Percentiles rank a stretch among this genome's conserved stretches.
phyloP scores from a whole-genome alignment of 2,888 invertebrate species.

The Sphaerophoria taeniata region DNA sequence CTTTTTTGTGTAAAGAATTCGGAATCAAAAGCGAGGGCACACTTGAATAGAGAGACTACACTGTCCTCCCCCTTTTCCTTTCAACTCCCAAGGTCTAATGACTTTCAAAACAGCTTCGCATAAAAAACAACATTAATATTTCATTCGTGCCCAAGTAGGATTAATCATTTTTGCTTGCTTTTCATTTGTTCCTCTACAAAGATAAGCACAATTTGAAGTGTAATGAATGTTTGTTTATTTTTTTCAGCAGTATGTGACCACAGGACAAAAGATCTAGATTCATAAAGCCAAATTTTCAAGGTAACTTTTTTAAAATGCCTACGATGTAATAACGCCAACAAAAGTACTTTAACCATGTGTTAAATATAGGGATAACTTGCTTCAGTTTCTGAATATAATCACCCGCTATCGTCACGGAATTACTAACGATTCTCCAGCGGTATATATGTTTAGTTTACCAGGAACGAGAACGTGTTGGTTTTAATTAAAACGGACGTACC shows the following conservation, averaged over 20 bases:
- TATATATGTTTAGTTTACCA: too few species aligned
- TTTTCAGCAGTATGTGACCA: not conserved
- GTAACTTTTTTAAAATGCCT: not conserved
- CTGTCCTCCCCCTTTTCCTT: not conserved
- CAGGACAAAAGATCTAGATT: conserved; percentile 15
- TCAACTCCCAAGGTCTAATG: not conserved
- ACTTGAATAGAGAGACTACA: not conserved
- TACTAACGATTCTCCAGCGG: too few species aligned
- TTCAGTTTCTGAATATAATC: conserved; percentile 50
- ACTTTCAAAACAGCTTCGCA: too few species aligned
- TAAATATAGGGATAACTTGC: conserved; percentile 31
- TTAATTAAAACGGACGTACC: conserved; percentile 34
- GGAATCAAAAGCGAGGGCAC: conserved; percentile 7
- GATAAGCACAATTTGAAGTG: not conserved
- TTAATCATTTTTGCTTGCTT: conserved; percentile 9
- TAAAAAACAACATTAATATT: conserved; percentile 9
- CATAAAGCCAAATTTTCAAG: conserved; percentile 3
- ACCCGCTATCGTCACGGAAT: conserved; percentile 42
- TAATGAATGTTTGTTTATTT: not conserved
- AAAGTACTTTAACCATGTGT: conserved; percentile 16
- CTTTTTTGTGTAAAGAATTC: conserved; percentile 27
- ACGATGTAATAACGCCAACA: too few species aligned
- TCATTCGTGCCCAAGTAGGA: conserved; percentile 7
- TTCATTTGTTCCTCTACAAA: conserved; percentile 1
- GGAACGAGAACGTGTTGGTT: not conserved